These are phyloP conservation scores for Pammene fasciana DNA, from an alignment of 2,888 invertebrate genomes.

Conservation along the genomic window DNA sequence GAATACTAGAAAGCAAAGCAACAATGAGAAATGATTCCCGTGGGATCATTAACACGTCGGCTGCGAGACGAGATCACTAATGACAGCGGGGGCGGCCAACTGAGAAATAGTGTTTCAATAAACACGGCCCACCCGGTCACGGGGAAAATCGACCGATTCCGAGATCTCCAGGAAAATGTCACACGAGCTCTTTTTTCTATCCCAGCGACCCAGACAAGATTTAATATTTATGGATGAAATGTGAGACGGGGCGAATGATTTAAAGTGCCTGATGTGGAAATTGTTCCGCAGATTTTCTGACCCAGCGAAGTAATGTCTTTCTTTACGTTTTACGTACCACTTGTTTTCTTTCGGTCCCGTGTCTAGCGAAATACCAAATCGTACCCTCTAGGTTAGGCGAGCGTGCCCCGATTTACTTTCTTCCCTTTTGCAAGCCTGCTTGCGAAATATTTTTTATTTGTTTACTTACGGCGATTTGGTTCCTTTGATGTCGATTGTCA, in stretches of 20 bases:
- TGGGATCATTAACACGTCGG: constrained; percentile 48
- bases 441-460: constrained; percentile 76
- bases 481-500: constrained; percentile 78
- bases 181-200: constrained; percentile 77
- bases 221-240: constrained; percentile 83
- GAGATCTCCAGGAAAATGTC: constrained; percentile 77
- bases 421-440: constrained; percentile 71
- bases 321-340: constrained; percentile 78
- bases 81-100: constrained; percentile 68
- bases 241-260: constrained; percentile 81
- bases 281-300: constrained; percentile 81
- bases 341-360: constrained; percentile 71
- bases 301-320: constrained; percentile 80
- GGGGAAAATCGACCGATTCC: constrained; percentile 82
- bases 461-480: constrained; percentile 77
- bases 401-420: constrained; percentile 72
- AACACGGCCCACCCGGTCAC: constrained; percentile 75
- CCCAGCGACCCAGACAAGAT: constrained; percentile 74
- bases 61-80: constrained; percentile 55
- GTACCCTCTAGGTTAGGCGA: constrained; percentile 75
- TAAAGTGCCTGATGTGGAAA: constrained; percentile 82
- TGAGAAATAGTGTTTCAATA: constrained; percentile 81
- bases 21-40: constrained; percentile 40
- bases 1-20: constrained; percentile 15
- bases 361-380: constrained; percentile 67